phyloP scores from a whole-genome alignment of 37 sponge, comb jelly and placozoan species.

The Lycopodina hypogea region DNA sequence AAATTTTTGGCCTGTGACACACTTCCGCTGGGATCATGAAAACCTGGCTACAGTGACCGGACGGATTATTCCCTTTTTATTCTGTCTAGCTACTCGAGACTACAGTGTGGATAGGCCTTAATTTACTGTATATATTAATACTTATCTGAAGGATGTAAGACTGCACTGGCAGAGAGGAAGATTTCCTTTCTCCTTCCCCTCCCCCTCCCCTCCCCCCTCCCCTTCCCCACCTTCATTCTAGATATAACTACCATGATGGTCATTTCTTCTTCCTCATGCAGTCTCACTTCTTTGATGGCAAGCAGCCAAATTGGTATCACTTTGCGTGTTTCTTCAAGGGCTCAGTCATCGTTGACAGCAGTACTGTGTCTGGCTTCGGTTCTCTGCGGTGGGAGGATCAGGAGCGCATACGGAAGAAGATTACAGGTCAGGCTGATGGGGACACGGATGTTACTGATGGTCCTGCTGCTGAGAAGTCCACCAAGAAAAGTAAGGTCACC shows the following conservation, averaged over 20 bases:
- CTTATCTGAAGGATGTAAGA: no score
- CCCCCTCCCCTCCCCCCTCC: no score
- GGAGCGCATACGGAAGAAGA: slow-evolving; percentile 68
- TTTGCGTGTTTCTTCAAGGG: slow-evolving; percentile 92
- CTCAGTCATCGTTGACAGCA: slow-evolving; percentile 20
- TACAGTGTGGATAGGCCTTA: no score
- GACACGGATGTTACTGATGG: slow-evolving; percentile 1
- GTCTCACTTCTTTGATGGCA: slow-evolving; percentile 94
- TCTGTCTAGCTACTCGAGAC: no score
- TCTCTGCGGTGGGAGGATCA: slow-evolving; percentile 92
- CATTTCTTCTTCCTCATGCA: slow-evolving; percentile 19
- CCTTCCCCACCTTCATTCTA: no score
- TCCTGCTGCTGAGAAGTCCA: background rate
- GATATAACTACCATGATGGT: background rate
- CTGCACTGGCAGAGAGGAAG: no score
- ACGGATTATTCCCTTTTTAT: no score
- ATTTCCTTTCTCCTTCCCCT: no score
- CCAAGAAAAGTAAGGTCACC: background rate
- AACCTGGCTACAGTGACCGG: no score
- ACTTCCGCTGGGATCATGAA: no score
- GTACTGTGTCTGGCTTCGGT: slow-evolving; percentile 80
- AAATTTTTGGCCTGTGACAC: no score
- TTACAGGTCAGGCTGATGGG: slow-evolving; percentile 51
- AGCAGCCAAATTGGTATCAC: slow-evolving; percentile 94
- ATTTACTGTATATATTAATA: no score